Base-by-base conservation (phyloP, 2,113 vertebrate species). In the Malaclemys terrapin region DNA sequence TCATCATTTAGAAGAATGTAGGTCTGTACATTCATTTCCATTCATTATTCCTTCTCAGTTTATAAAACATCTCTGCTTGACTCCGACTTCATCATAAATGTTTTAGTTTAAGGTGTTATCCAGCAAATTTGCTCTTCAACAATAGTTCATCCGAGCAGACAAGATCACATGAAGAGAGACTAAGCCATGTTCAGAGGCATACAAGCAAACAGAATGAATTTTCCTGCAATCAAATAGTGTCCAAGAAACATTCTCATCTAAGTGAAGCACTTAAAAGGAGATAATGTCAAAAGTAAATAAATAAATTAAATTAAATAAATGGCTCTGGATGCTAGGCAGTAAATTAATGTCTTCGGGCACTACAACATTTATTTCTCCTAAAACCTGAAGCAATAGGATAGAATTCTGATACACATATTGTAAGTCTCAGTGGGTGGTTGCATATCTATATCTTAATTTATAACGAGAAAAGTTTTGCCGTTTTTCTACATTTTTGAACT, bases 401-500 rank as follows among this genome's bases (percentile, higher is more conserved):
- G 2, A 86, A 45, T 90, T 95, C 72, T 92, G n/a, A 42, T 45
- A 69, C 16, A 3, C 42, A 82, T 88, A 90, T 65, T 50, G 7
- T 89, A 69, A 90, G 29, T 20, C 88, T 93, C 47, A 20, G 3
- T 38, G 56, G 47, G 93, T 82, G 8, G 47, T 3, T 84, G 1
- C 82, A 3, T 57, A 65, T 89, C 52, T 72, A 38, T 81, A 53
- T 53, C 52, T n/a, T 38, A 85, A 62, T 89, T 75, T 62, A 27
- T 31, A 62, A 29, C 57, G 12, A 62, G 57, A 62, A 62, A 62
- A 76, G 38, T n/a, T 86, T 54, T 7, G 5, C 80, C 27, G 1
- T 80, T 84, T 82, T 52, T 91, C 62, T 94, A 42, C 80, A 87
- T 85, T 87, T 96, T 85, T 88, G 1, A 89, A 25, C 31, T 85